Base-by-base conservation (phyloP, 2,113 vertebrate genomes). In the Asarcornis scutulata region DNA sequence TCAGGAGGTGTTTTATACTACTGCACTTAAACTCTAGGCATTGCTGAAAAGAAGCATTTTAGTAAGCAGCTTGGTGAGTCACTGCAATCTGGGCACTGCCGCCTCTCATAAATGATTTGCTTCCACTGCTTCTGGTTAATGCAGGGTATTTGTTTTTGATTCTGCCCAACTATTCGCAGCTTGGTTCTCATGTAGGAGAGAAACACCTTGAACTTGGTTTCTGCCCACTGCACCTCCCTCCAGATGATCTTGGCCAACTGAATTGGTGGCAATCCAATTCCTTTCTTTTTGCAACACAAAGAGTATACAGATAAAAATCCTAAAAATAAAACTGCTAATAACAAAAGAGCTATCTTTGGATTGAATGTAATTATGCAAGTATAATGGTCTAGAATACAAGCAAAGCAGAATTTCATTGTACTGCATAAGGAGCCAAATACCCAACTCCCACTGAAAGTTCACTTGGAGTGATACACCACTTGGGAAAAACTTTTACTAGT, bases 321-420 rank as follows among this genome's bases (percentile, higher is more conserved):
- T 82, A 64, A 92, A 92, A 92, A 66, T 76, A 82, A 89, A 92
- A 59, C 64, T 86, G 12, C 63, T 52, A 31, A 50, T 85, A 55
- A 73, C n/a, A 69, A 66, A 96, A 82, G n/a, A 60, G 23, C 3
- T 58, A 27, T 69, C 21, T 91, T 58, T 63, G 52, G 36, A 38
- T 72, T 79, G 50, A 85, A 79, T 85, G 89, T 22, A 89, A 0
- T 91, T 89, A 16, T 85, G 17, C 18, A 23, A 64, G 48, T 73
- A 62, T 58, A 84, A 13, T 38, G 21, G 40, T 75, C 17, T 91
- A 75, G 26, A 52, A 23, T 68, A 32, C 64, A 78, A 78, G 52
- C 52, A 82, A 26, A 86, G 50, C 27, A 62, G 59, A 80, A 77
- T 74, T 91, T 85, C 18, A 21, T 14, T 83, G n/a, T 76, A 17